Base-by-base conservation (phyloP, 2,797 vertebrate genomes). In the Lophotriccus pileatus region DNA sequence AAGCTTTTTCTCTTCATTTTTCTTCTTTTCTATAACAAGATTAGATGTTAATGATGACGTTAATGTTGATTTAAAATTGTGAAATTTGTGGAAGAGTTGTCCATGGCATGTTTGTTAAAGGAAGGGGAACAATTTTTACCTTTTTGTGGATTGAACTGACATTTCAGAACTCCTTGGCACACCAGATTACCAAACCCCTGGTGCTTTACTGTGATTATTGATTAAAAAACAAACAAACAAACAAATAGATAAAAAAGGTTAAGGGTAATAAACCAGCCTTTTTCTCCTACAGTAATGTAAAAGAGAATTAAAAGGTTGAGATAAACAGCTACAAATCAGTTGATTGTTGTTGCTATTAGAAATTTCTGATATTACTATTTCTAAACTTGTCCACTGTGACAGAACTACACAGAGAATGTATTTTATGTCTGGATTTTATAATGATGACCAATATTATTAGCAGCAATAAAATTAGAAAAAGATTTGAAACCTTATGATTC, bases 181-280 rank as follows among this genome's bases (percentile, higher is more conserved):
- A 3, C 2, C 18, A 74, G 19, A 69, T 0, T 58, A 27, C 1
- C 5, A 77, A 80, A 47, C 66, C 8, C 6, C 7, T 69, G 7
- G 4, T 28, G 7, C 3, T 91, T 70, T 52, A 46, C 14, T 36
- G 6, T 28, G 19, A 46, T 28, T 62, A 52, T 30, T n/a, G 4
- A 1, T 39, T 59, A 27, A 59, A 63, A 13, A 20, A 24, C 21
- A 47, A 47, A 47, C 12, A 55, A n/a, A 14, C 12, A 30, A 30
- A 21, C 4, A 19, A 32, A 47, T 5, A 14, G 9, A 20, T 19
- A 15, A 37, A 17, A 50, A 47, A 32, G 2, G 1, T 24, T 10
- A 9, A 12, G 2, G 23, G 28, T 49, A 74, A 44, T 12, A 7
- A 52, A 52, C 34, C 1, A 50, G 19, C 0, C 0, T 25, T 39